Evolutionary conservation across 2,888 invertebrate genomes (phyloP).

Genomic region (Stenoptilia bipunctidactyla): DNA sequence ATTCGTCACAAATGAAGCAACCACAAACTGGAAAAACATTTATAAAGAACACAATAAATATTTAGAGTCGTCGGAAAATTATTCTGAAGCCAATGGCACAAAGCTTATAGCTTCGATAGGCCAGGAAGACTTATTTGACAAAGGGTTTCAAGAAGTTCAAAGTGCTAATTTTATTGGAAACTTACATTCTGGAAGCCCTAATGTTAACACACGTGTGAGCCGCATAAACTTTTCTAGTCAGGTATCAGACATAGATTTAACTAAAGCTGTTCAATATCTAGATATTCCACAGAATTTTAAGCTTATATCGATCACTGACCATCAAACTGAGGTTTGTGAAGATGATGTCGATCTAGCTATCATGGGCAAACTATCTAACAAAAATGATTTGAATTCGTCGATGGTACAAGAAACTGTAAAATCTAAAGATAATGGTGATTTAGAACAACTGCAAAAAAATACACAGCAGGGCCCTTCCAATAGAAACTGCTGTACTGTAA

Average conservation of each 20-base stretch:
- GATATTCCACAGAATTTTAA: constrained; percentile 35
- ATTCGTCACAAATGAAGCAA: constrained; percentile 52
- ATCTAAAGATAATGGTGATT: constrained; percentile 32
- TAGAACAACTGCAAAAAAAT: constrained; percentile 46
- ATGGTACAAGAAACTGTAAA: constrained; percentile 25
- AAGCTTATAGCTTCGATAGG: constrained; percentile 36
- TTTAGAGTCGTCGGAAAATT: constrained; percentile 46
- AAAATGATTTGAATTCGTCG: constrained; percentile 47
- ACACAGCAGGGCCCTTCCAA: constrained; percentile 22
- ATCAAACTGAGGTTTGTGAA: constrained; percentile 37
- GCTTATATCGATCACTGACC: constrained; percentile 39
- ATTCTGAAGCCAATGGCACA: constrained; percentile 27
- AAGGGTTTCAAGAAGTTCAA: constrained; percentile 49
- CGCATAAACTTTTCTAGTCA: constrained; percentile 35
- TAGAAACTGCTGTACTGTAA: constrained; percentile 22
- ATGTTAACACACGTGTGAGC: constrained; percentile 25
- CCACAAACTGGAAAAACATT: constrained; percentile 59
- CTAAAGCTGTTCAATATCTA: constrained; percentile 26
- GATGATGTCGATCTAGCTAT: constrained; percentile 32
- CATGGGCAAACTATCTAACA: constrained; percentile 33
- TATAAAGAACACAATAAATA: constrained; percentile 59
- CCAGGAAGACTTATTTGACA: constrained; percentile 39
- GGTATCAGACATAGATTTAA: constrained; percentile 30
- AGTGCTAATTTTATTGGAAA: constrained; percentile 30
- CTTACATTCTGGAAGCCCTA: constrained; percentile 20